phyloP scores from a whole-genome alignment of 2,797 vertebrate genomes.

The Emys orbicularis region DNA sequence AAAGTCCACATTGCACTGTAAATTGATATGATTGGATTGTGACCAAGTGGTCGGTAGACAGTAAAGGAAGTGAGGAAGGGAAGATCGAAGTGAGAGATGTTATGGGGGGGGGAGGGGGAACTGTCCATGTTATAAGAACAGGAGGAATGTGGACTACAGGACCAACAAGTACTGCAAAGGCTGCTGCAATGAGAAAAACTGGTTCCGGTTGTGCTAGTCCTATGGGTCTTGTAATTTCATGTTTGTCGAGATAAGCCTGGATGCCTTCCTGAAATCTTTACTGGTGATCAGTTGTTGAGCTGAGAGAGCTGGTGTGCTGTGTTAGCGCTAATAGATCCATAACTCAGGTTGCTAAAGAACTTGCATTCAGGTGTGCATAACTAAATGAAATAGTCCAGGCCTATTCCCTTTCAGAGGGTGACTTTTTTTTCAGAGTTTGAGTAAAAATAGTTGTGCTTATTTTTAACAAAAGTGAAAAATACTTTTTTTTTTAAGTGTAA shows the following conservation, averaged over 20 bases:
- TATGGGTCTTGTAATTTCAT: not conserved
- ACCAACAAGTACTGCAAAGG: not conserved
- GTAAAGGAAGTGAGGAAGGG: not conserved
- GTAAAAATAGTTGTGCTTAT: not conserved
- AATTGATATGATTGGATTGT: not conserved
- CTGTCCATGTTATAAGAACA: not conserved
- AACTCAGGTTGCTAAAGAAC: not conserved
- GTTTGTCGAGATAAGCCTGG: not conserved
- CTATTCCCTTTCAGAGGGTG: not conserved
- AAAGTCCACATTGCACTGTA: not conserved
- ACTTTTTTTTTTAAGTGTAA: not conserved
- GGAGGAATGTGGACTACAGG: not conserved
- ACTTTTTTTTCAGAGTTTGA: not conserved
- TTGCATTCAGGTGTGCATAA: not conserved
- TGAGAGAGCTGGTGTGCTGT: not conserved
- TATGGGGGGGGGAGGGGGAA: accelerated
- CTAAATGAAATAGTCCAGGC: not conserved
- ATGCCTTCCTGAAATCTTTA: not conserved
- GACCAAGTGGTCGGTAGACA: not conserved
- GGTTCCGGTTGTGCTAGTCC: not conserved
- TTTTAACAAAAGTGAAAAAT: not conserved
- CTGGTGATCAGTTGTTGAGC: not conserved
- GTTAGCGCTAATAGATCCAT: not conserved
- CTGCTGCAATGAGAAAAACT: not conserved
- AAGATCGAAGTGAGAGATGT: not conserved